Conservation (phyloP, 37 sponge, comb jelly and placozoan species). For the Hexactinellida sp. region DNA sequence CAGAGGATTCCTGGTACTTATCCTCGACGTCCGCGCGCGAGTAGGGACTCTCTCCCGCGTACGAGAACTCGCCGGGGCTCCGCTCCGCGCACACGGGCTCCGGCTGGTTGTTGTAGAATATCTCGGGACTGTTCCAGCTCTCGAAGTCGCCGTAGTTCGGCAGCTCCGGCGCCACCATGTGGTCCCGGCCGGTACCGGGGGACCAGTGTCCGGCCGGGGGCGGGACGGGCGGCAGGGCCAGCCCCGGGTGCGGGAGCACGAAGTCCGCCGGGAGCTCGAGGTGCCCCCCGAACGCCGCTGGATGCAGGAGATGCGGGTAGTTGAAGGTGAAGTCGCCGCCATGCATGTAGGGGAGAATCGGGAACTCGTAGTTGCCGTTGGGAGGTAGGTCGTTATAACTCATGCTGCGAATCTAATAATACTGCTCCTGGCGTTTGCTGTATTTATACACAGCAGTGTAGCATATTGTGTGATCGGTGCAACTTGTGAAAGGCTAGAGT, state of each 20-base stretch:
- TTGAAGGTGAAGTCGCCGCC: neutral
- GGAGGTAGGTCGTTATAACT: slow-evolving; percentile 14
- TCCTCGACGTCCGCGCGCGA: neutral
- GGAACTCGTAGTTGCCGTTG: neutral
- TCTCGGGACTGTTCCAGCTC: neutral
- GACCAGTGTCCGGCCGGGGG: neutral
- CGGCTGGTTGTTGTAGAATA: neutral
- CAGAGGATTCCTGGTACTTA: neutral
- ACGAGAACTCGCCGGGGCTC: neutral
- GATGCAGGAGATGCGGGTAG: neutral
- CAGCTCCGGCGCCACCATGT: neutral
- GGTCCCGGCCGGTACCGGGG: neutral
- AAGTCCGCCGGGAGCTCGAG: neutral
- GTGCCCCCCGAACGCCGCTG: neutral
- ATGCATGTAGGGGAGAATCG: neutral
- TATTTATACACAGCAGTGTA: neutral
- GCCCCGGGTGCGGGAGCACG: neutral
- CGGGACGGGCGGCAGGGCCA: neutral
- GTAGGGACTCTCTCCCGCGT: neutral
- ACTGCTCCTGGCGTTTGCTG: neutral
- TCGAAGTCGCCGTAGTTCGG: neutral
- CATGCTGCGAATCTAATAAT: neutral
- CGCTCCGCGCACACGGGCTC: neutral
- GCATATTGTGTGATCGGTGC: neutral
- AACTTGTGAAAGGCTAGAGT: too few relatives aligned